Conservation (phyloP, 1,140 invertebrate species). For the Mamestra configurata region DNA sequence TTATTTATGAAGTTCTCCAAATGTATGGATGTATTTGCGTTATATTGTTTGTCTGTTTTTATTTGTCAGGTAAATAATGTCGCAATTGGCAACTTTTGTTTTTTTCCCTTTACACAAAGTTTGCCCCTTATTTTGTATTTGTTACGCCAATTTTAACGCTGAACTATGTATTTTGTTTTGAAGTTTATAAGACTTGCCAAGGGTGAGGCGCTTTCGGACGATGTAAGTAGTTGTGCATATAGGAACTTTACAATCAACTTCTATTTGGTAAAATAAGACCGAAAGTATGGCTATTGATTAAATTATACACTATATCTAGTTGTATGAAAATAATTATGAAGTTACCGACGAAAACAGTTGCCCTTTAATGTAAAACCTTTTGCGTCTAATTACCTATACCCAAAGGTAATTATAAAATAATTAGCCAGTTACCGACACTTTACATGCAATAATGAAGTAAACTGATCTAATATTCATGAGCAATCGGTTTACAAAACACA, state of each 20-base stretch:
- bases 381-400: background rate
- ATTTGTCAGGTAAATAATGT: slow-evolving; percentile 41
- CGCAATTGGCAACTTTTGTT: slow-evolving; percentile 6
- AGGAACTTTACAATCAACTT: too few relatives aligned
- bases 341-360: too few relatives aligned
- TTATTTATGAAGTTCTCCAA: slow-evolving; percentile 47
- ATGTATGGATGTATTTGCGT: slow-evolving; percentile 22
- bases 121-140: background rate
- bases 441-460: background rate
- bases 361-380: background rate
- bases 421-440: background rate
- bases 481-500: slow-evolving; percentile 45
- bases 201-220: too few relatives aligned
- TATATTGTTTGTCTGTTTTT: slow-evolving; percentile 30
- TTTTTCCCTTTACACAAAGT: background rate
- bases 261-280: too few relatives aligned
- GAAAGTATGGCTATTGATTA: too few relatives aligned
- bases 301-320: too few relatives aligned
- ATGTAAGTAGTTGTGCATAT: too few relatives aligned
- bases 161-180: background rate
- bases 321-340: too few relatives aligned
- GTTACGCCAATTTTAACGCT: background rate
- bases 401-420: background rate
- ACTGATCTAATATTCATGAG: slow-evolving; percentile 47
- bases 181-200: background rate